Evolutionary conservation across 2,113 vertebrate genomes (phyloP).

Genomic region (Sisor rabdophorus): DNA sequence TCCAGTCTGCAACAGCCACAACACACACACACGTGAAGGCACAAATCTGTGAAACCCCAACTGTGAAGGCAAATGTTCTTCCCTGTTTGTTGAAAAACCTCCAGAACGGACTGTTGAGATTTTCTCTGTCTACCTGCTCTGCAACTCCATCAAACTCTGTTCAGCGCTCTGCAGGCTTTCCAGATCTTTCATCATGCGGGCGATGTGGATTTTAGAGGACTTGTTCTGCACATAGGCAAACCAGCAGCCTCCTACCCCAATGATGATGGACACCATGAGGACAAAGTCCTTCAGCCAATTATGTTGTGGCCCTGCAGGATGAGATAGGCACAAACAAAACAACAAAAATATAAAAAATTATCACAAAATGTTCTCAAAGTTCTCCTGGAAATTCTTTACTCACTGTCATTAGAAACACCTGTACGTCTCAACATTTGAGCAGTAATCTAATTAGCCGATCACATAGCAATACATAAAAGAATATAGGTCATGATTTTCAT

Average conservation of each 20-base stretch:
- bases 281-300: constrained; percentile 99
- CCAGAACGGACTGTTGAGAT: not conserved
- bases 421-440: no score
- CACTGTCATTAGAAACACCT: not conserved
- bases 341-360: not conserved
- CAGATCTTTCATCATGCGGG: constrained; percentile 98
- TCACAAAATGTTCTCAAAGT: no score
- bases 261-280: constrained; percentile 92
- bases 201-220: constrained; percentile 90
- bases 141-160: constrained; percentile 88
- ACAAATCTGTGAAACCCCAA: no score
- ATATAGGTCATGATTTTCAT: no score
- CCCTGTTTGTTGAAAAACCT: not conserved
- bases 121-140: constrained; percentile 77
- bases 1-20: constrained; percentile 75
- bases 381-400: not conserved
- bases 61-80: no score
- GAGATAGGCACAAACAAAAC: not conserved
- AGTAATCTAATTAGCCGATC: no score
- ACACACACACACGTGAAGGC: not conserved
- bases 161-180: constrained; percentile 94
- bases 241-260: constrained; percentile 97
- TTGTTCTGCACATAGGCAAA: constrained; percentile 97
- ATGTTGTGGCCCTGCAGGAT: constrained; percentile 83
- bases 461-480: no score